A percentile compares a stretch with the other conserved stretches of the same genome.
Evolutionary conservation across 2,113 vertebrate genomes (phyloP).

Genomic region (Gymnorhina tibicen): DNA sequence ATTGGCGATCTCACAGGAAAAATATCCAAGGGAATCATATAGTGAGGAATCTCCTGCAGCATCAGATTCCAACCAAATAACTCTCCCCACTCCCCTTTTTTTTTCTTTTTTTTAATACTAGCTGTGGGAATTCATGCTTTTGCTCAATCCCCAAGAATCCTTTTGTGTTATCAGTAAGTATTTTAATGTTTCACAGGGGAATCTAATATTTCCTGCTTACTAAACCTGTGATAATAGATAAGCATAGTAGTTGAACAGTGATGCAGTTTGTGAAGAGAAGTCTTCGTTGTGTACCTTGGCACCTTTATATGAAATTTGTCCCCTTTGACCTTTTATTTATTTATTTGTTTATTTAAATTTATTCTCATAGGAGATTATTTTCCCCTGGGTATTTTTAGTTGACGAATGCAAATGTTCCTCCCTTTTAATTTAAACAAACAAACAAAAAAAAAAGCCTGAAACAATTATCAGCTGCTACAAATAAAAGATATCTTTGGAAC

Average conservation of each 20-base stretch:
- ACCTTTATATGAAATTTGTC: background rate
- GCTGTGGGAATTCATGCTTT: background rate
- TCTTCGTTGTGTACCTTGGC: constrained; percentile 6
- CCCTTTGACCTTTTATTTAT: background rate
- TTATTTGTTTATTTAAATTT: background rate
- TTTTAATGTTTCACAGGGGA: constrained; percentile 5
- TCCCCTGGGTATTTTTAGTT: background rate
- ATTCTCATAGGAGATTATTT: background rate
- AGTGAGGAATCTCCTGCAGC: background rate
- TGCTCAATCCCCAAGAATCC: background rate
- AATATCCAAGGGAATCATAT: background rate
- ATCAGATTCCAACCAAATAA: background rate
- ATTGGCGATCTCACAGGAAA: background rate
- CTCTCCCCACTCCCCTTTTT: background rate
- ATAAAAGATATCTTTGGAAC: background rate
- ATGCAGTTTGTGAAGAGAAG: background rate
- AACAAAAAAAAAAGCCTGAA: background rate
- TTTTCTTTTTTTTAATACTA: background rate
- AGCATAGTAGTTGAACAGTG: background rate
- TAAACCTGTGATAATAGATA: constrained; percentile 20
- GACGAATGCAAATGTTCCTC: background rate
- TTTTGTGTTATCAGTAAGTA: constrained; percentile 17
- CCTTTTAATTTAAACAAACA: background rate
- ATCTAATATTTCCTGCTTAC: constrained; percentile 14
- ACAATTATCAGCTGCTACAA: background rate